Conservation (phyloP, 2,113 vertebrate genomes). For the Channa argus region DNA sequence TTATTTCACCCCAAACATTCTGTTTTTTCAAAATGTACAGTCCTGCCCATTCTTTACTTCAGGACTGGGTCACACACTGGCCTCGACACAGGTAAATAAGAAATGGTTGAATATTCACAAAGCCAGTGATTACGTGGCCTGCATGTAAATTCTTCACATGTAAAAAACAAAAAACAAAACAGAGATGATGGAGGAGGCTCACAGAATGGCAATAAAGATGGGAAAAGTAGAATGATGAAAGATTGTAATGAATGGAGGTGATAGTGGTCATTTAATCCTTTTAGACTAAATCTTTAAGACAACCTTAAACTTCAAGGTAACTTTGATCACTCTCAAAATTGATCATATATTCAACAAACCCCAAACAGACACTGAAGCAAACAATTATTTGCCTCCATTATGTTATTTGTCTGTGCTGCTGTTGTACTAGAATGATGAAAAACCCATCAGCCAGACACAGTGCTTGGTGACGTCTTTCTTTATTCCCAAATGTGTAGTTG, state of each 20-base stretch:
- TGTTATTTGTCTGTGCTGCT: too few relatives aligned
- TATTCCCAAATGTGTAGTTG: too few relatives aligned
- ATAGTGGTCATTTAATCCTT: neutral
- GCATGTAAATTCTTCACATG: neutral
- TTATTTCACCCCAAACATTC: neutral
- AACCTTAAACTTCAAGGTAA: too few relatives aligned
- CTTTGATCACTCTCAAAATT: too few relatives aligned
- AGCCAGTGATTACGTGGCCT: neutral
- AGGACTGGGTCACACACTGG: neutral
- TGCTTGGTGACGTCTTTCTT: too few relatives aligned
- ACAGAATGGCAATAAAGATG: neutral
- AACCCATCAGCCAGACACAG: too few relatives aligned
- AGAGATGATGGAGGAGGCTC: neutral
- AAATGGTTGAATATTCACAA: conserved; percentile 27
- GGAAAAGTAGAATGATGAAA: neutral
- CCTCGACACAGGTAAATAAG: neutral
- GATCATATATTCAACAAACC: too few relatives aligned
- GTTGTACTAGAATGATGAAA: too few relatives aligned
- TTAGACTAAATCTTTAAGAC: neutral
- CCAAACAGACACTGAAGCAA: too few relatives aligned
- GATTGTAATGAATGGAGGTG: neutral
- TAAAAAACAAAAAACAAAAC: too few relatives aligned
- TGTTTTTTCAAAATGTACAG: neutral
- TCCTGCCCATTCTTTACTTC: neutral
- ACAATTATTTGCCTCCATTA: too few relatives aligned